A percentile compares a stretch with the other conserved stretches of the same genome.
These are phyloP conservation scores for Candoia aspera DNA, from an alignment of 2,113 vertebrate species.

Conservation along the genomic window DNA sequence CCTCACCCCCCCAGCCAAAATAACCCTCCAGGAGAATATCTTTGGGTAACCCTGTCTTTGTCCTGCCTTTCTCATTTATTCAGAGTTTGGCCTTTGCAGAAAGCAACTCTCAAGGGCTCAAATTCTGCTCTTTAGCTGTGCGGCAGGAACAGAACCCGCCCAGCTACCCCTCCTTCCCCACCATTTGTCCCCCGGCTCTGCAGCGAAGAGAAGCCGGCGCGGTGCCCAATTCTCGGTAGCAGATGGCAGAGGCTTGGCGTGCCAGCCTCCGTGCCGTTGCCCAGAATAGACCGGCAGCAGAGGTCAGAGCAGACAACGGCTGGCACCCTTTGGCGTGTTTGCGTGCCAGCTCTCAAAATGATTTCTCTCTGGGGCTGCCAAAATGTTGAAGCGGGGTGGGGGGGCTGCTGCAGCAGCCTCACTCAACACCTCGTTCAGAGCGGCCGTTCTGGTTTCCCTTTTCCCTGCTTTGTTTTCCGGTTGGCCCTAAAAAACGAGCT, in stretches of 20 bases:
- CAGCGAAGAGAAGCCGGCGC: not conserved
- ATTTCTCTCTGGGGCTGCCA: not conserved
- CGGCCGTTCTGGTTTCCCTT: not conserved
- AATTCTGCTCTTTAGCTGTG: not conserved
- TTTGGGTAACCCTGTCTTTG: not conserved
- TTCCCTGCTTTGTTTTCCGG: not conserved
- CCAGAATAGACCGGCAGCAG: constrained; percentile 22
- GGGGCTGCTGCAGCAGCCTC: not conserved
- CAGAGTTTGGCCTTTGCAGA: not conserved
- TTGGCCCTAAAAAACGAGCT: not conserved
- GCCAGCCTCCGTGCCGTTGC: not conserved
- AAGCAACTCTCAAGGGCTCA: not conserved
- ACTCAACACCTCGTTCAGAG: not conserved
- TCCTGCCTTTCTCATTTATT: not conserved
- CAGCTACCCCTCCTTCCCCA: no score
- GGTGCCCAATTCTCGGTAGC: constrained; percentile 14
- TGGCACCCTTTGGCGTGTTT: not conserved
- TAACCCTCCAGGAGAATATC: not conserved
- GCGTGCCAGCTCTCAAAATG: not conserved
- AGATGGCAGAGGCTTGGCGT: constrained; percentile 58
- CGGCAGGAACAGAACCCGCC: no score
- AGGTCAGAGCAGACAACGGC: not conserved
- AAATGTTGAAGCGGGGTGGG: not conserved
- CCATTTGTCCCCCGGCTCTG: fast-evolving
- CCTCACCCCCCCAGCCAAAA: not conserved